Evolutionary conservation across 2,888 invertebrate species (phyloP), one percentile per base, ranked within the genome.

Genomic region (Cheilosia scutellata): DNA sequence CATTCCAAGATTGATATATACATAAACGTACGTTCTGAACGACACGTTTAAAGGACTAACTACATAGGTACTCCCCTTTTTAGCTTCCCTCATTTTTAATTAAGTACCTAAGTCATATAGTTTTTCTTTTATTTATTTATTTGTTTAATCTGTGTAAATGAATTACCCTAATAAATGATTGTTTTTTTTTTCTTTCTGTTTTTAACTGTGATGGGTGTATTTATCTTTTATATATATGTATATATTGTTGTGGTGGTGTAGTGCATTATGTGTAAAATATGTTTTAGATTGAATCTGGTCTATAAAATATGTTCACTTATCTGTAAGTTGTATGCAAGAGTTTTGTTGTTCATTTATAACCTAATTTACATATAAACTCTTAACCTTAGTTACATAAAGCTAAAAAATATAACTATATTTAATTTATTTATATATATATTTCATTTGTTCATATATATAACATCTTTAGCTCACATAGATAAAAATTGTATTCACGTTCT

Each of bases 381-480:
- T 31, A 55, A 55, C 55, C 31, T 33, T 55, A 62, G 60, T 83
- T 74, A 83, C 83, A 74, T 83, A 83, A 68, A 83, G 63, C 78
- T 83, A 83, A 63, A 70, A 83, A 79, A 83, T 83, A 83, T 83
- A 83, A 74, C 79, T 83, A 83, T 68, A 55, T 42, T 57, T 68
- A 40, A 20, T 77, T 25, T 72, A 57, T 71, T 29, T 70, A 77
- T 75, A 57, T 82, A 77, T 76, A 55, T 66, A 25, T 72, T 37
- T 68, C 31, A 27, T 60, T 51, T 71, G 47, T 79, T 57, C 42
- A 40, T 75, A 53, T 84, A 84, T 79, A 75, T 84, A 75, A 84
- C 84, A 84, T 84, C 84, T 82, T 82, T 77, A 78, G 86, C 76
- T 87, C 82, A 76, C 86, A 74, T 79, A 82, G 51, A 82, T 76